Conservation (phyloP, 2,113 vertebrate species). For the Macrotis lagotis region DNA sequence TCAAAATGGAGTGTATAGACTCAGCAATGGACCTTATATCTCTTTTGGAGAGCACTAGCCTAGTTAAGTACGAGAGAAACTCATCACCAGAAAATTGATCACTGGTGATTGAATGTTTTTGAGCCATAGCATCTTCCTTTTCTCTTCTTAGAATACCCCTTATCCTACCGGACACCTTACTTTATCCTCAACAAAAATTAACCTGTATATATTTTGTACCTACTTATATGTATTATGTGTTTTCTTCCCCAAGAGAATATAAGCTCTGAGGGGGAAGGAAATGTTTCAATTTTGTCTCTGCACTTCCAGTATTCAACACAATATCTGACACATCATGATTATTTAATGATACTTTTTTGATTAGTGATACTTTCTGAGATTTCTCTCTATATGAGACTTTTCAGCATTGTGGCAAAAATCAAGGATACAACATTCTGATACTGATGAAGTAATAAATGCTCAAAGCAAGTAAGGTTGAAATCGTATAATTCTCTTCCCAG, state of each 20-base stretch:
- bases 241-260: neutral
- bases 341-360: neutral
- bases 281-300: neutral
- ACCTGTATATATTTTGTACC: neutral
- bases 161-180: neutral
- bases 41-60: too few relatives aligned
- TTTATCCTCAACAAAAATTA: neutral
- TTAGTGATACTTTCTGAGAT: neutral
- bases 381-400: neutral
- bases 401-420: neutral
- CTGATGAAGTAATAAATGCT: neutral
- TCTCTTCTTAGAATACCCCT: neutral
- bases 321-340: neutral
- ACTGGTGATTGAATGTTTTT: too few relatives aligned
- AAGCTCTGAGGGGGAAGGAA: neutral
- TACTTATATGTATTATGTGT: neutral
- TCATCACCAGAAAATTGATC: too few relatives aligned
- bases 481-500: conserved; percentile 6
- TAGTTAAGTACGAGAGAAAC: neutral
- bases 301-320: neutral
- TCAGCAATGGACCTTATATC: neutral
- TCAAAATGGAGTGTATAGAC: neutral
- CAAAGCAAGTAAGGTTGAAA: neutral
- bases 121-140: neutral
- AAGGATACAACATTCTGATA: neutral